Conservation (phyloP, 2,797 vertebrate species). For the Chelon auratus region DNA sequence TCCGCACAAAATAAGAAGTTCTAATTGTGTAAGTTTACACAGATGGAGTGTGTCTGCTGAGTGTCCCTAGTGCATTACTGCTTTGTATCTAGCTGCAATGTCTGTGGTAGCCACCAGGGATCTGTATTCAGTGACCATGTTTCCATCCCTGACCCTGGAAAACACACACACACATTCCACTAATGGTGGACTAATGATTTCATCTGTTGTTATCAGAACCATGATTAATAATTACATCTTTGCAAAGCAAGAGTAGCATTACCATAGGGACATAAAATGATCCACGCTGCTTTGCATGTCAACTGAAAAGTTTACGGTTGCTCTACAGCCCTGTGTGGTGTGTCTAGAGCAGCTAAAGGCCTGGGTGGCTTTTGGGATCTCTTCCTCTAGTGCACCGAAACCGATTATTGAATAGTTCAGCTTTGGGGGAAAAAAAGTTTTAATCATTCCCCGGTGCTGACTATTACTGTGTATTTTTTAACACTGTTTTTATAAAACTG, state of each 20-base stretch:
- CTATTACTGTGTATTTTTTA: slow-evolving; percentile 13
- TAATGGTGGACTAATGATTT: slow-evolving; percentile 67
- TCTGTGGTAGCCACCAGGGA: slow-evolving; percentile 23
- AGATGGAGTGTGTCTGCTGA: slow-evolving; percentile 12
- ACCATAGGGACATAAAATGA: slow-evolving; percentile 77
- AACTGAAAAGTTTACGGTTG: slow-evolving; percentile 80
- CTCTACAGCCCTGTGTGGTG: slow-evolving; percentile 44
- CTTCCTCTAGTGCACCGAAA: slow-evolving; percentile 33
- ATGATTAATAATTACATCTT: slow-evolving; percentile 81
- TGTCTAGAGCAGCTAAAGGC: slow-evolving; percentile 52
- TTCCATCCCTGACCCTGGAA: background rate
- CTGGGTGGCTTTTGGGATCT: slow-evolving; percentile 35
- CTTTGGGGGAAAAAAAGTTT: slow-evolving; percentile 30
- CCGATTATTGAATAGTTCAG: slow-evolving; percentile 28
- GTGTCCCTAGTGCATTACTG: background rate
- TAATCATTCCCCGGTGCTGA: slow-evolving; percentile 14
- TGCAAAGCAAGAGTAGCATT: slow-evolving; percentile 75
- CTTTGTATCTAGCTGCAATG: slow-evolving; percentile 9
- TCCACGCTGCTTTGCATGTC: slow-evolving; percentile 81
- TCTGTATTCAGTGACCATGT: slow-evolving; percentile 10
- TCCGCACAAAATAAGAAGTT: slow-evolving; percentile 17
- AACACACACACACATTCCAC: slow-evolving; percentile 19
- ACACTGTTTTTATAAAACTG: slow-evolving; percentile 12
- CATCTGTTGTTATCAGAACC: slow-evolving; percentile 73
- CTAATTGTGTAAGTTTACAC: slow-evolving; percentile 21